Evolutionary conservation across 2,888 invertebrate species (phyloP).

Genomic region (Disparrhopalites patrizii): DNA sequence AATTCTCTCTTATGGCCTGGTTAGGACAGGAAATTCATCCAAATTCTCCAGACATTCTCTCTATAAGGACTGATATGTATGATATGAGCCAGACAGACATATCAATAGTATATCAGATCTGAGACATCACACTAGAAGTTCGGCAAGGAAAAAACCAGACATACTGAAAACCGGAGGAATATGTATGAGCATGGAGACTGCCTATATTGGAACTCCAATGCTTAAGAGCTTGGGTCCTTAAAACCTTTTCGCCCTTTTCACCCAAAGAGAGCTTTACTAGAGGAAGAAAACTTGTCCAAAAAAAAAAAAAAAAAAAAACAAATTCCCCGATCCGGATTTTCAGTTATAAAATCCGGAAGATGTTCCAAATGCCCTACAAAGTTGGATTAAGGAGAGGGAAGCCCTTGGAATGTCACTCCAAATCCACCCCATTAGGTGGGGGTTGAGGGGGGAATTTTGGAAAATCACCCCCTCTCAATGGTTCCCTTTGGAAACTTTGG

Average conservation of each 20-base stretch:
- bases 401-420: not conserved
- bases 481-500: not conserved
- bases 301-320: too few species aligned
- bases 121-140: too few species aligned
- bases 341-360: not conserved
- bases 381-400: not conserved
- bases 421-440: not conserved
- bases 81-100: too few species aligned
- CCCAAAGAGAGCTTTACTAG: not conserved
- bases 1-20: too few species aligned
- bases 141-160: not conserved
- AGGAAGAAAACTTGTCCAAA: too few species aligned
- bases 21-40: too few species aligned
- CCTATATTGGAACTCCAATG: not conserved
- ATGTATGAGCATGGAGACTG: too few species aligned
- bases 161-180: not conserved
- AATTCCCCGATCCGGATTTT: not conserved
- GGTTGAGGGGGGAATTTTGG: not conserved
- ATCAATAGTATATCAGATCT: too few species aligned
- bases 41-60: too few species aligned
- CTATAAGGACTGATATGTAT: too few species aligned
- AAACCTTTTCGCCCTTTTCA: not conserved
- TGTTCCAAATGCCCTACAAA: not conserved
- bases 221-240: not conserved
- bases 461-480: not conserved